phyloP scores from a whole-genome alignment of 1,140 invertebrate genomes.

The Cryptotermes secundus region DNA sequence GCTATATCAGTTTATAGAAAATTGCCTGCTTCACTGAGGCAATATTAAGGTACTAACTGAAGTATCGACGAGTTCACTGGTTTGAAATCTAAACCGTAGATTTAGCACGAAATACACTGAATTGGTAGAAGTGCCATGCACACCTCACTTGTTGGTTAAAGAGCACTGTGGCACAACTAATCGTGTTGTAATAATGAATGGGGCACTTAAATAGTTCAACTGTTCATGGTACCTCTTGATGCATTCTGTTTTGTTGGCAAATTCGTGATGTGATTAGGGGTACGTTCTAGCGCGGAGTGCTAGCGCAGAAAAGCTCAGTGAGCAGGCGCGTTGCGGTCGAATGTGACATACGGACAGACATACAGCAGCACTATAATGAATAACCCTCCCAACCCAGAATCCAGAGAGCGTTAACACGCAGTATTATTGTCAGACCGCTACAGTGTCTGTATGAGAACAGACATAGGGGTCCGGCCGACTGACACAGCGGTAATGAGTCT shows the following conservation, averaged over 20 bases:
- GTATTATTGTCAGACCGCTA: too few relatives aligned
- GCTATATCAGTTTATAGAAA: neutral
- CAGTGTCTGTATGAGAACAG: too few relatives aligned
- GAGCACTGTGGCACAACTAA: neutral
- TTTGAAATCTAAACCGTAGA: neutral
- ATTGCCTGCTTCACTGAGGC: neutral
- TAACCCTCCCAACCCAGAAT: too few relatives aligned
- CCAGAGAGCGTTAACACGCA: too few relatives aligned
- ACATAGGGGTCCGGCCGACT: too few relatives aligned
- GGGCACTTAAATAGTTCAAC: conserved; percentile 16
- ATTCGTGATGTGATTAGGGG: neutral
- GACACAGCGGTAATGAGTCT: too few relatives aligned
- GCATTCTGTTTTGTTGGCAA: too few relatives aligned
- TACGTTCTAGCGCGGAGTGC: neutral
- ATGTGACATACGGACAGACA: too few relatives aligned
- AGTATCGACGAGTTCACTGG: neutral
- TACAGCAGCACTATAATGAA: too few relatives aligned
- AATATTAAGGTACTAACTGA: neutral
- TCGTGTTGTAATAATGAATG: conserved; percentile 11
- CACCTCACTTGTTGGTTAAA: neutral
- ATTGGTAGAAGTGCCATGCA: neutral
- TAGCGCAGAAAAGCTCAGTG: neutral
- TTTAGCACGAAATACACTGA: neutral
- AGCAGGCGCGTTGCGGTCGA: neutral
- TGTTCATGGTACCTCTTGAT: neutral